Percentiles rank a stretch among this genome's conserved stretches.
Evolutionary conservation across 2,113 vertebrate species (phyloP).

Genomic region (Echinops telfairi): DNA sequence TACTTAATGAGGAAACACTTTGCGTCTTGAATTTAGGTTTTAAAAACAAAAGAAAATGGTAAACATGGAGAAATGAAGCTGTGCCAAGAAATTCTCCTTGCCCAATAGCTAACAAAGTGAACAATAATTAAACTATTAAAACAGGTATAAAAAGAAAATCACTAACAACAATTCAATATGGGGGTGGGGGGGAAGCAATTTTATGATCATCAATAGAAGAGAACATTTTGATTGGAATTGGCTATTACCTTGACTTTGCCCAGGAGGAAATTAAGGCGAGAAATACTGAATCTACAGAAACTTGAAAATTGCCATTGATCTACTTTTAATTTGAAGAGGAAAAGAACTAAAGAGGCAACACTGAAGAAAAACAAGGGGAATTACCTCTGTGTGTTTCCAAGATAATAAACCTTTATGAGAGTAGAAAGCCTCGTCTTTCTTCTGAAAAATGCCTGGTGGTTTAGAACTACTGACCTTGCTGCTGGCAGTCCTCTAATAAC

Average conservation of each 20-base stretch:
- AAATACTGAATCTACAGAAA: background rate
- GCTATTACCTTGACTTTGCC: background rate
- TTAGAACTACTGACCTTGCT: too few relatives aligned
- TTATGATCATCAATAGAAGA: background rate
- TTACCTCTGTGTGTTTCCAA: too few relatives aligned
- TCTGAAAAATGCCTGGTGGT: too few relatives aligned
- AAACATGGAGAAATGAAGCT: background rate
- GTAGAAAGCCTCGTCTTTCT: too few relatives aligned
- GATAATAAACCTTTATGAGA: too few relatives aligned
- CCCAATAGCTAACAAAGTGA: background rate
- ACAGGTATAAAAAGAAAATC: background rate
- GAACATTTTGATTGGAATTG: background rate
- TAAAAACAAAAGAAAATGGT: background rate
- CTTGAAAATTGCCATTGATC: background rate
- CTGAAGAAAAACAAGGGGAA: background rate
- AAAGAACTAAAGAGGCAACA: background rate
- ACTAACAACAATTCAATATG: background rate
- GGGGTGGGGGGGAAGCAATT: background rate
- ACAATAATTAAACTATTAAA: constrained; percentile 6
- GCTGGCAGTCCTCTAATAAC: too few relatives aligned
- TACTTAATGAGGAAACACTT: background rate
- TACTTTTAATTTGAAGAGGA: background rate
- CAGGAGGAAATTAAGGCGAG: background rate
- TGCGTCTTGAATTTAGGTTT: background rate
- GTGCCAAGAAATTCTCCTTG: background rate